These are phyloP conservation scores for Drosophila nasuta DNA, from an alignment of 1,140 invertebrate species.

Conservation along the genomic window DNA sequence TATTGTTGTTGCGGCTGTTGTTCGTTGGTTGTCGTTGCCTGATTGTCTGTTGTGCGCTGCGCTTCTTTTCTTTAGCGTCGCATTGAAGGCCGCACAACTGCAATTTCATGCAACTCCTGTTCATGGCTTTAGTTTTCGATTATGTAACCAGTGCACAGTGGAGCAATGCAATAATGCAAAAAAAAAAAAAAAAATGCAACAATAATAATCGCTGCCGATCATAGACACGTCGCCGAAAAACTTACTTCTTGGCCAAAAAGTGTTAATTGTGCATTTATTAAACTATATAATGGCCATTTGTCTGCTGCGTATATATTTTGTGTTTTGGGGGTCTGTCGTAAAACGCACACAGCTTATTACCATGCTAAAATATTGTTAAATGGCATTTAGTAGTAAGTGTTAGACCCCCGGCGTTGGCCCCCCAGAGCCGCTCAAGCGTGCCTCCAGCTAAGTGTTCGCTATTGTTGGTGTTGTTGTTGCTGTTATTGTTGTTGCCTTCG, in stretches of 20 bases:
- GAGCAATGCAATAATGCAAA: background rate
- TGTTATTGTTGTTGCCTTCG: conserved; percentile 34
- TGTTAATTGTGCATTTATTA: conserved; percentile 75
- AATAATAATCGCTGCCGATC: background rate
- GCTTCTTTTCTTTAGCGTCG: conserved; percentile 38
- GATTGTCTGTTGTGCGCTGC: conserved; percentile 28
- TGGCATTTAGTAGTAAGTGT: conserved; percentile 23
- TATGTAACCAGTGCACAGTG: conserved; percentile 46
- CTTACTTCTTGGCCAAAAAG: conserved; percentile 43
- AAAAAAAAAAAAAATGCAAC: too few relatives aligned
- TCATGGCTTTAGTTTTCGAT: conserved; percentile 19
- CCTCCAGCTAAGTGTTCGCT: conserved; percentile 3
- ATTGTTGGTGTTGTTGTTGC: background rate
- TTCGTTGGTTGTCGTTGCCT: conserved; percentile 8
- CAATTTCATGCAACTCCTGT: conserved; percentile 50
- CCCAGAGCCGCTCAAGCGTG: conserved; percentile 62
- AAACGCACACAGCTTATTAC: conserved; percentile 58
- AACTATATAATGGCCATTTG: conserved; percentile 58
- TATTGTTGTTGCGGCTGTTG: conserved; percentile 6
- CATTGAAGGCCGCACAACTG: conserved; percentile 54
- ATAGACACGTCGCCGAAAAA: background rate
- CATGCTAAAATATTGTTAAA: conserved; percentile 63
- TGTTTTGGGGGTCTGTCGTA: conserved; percentile 46
- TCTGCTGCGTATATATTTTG: conserved; percentile 23
- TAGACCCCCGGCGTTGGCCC: conserved; percentile 40